Conservation (phyloP, 2,888 invertebrate genomes). For the Drosophila testacea region DNA sequence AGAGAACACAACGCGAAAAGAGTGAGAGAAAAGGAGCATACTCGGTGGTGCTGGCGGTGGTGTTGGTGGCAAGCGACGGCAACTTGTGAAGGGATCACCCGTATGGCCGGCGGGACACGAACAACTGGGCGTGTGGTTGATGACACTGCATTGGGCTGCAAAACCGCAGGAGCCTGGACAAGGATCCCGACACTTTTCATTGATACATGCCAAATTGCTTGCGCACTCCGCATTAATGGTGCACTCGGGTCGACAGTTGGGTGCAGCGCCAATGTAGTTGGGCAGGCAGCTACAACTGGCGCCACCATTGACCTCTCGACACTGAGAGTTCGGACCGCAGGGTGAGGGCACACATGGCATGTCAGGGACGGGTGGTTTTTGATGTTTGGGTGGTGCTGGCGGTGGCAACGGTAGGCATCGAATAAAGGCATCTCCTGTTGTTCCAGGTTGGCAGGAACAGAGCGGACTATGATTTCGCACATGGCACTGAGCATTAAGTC, state of each 20-base stretch:
- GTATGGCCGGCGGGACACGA: constrained; percentile 89
- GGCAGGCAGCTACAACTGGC: constrained; percentile 91
- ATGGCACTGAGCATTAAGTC: constrained; percentile 91
- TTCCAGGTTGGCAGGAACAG: constrained; percentile 90
- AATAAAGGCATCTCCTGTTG: constrained; percentile 92
- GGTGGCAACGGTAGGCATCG: constrained; percentile 88
- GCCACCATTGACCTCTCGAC: constrained; percentile 88
- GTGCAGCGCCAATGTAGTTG: constrained; percentile 90
- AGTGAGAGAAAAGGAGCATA: constrained; percentile 48
- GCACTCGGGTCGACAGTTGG: constrained; percentile 92
- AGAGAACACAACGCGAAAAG: constrained; percentile 1
- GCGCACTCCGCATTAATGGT: constrained; percentile 90
- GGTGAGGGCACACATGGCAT: constrained; percentile 92
- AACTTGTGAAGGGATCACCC: constrained; percentile 92
- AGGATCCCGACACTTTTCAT: constrained; percentile 90
- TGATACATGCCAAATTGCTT: constrained; percentile 90
- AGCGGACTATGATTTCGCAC: constrained; percentile 93
- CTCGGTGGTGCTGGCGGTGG: constrained; percentile 79
- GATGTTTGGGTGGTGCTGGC: constrained; percentile 59
- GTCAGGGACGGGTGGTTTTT: constrained; percentile 34
- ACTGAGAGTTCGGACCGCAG: constrained; percentile 92
- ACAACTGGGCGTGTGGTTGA: constrained; percentile 92
- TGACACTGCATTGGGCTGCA: constrained; percentile 90
- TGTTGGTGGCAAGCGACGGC: constrained; percentile 87
- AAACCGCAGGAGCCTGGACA: constrained; percentile 92